Conservation (phyloP, 2,797 vertebrate genomes). For the Choloepus didactylus region DNA sequence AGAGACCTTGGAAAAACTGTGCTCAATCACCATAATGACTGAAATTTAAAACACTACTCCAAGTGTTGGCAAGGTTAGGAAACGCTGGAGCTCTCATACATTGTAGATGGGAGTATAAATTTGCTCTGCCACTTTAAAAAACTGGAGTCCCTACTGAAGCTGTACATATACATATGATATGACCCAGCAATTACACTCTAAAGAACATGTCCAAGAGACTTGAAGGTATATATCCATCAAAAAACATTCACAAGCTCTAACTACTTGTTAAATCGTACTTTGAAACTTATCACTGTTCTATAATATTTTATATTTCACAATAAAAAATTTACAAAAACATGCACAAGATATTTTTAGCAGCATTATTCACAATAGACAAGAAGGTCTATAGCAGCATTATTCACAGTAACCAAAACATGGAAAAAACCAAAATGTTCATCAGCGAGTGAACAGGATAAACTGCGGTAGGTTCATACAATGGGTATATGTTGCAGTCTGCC, state of each 20-base stretch:
- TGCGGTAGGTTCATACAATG: no score
- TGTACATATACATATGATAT: fast-evolving
- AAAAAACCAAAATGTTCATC: not conserved
- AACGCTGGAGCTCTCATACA: not conserved
- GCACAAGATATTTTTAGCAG: not conserved
- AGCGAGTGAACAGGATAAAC: not conserved
- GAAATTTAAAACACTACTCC: not conserved
- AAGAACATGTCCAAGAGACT: not conserved
- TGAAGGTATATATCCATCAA: not conserved
- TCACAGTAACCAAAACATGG: not conserved
- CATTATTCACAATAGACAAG: not conserved
- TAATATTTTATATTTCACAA: no score
- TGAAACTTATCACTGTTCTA: no score
- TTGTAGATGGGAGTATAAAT: not conserved
- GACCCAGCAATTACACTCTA: not conserved
- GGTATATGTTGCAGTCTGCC: no score
- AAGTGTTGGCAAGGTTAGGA: not conserved
- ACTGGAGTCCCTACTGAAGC: not conserved
- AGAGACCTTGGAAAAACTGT: not conserved
- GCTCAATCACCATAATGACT: not conserved
- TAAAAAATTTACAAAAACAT: no score
- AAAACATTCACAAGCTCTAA: no score
- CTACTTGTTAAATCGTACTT: no score
- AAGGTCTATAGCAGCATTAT: not conserved
- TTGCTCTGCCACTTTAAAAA: not conserved